Evolutionary conservation across 2,888 invertebrate species (phyloP), one percentile per base, ranked within the genome.

Genomic region (Neocrepidodera transversa): DNA sequence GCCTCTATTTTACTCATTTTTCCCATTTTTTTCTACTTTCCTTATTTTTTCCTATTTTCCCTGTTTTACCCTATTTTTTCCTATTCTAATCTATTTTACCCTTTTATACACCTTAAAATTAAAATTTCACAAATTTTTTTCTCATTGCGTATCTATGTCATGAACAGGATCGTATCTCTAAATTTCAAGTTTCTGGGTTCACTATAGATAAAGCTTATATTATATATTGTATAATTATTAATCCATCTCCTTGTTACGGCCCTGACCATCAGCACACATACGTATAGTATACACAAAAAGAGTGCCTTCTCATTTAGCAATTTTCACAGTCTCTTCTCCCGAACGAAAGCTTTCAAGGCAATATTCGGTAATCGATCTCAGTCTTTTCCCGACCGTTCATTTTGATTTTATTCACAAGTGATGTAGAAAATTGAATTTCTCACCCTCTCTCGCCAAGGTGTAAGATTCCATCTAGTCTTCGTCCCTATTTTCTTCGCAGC

Each of bases 371-470:
- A 72, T 71, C 73, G 73, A 74, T 74, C 59, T 58, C 43, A 61
- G 67, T 66, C 70, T 67, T 61, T 64, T 65, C 65, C 61, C 64
- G 58, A 55, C 54, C 67, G 68, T 66, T 73, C 74, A 74, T 78
- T 78, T 73, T 77, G 78, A 79, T 80, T 79, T 80, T 79, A 79
- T 80, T 79, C 78, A 77, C 79, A 78, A 79, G 77, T 78, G 79
- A 79, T 79, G 80, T 79, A 79, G 80, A 80, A 80, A 80, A 80
- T 80, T 80, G 80, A 78, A 80, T 78, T 80, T 75, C 78, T 74
- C 79, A 73, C 77, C 78, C 78, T 74, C 56, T 52, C 28, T 38
- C 36, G 23, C 20, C 20, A 66, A 74, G 71, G 67, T 70, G 69
- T 65, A 59, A 64, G 65, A 62, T 68, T 69, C 63, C 64, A 56